phyloP scores from a whole-genome alignment of 2,113 vertebrate species.

The Trematomus loennbergii region DNA sequence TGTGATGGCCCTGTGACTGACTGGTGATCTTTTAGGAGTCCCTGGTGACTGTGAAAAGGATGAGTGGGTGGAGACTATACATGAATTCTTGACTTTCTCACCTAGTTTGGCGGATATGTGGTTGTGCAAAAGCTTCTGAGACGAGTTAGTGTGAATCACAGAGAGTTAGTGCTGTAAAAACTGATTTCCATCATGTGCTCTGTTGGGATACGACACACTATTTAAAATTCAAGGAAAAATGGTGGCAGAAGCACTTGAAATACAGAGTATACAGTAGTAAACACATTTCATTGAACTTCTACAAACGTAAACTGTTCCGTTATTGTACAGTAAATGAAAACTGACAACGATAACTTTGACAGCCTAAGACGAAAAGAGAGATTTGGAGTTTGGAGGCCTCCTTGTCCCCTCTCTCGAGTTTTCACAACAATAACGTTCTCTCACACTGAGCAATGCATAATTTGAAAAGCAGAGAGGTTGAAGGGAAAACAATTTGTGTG shows the following conservation, averaged over 20 bases:
- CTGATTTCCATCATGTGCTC: slow-evolving; percentile 50
- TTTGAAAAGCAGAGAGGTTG: slow-evolving; percentile 59
- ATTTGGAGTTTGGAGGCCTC: slow-evolving; percentile 59
- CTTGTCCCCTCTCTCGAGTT: slow-evolving; percentile 67
- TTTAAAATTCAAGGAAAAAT: slow-evolving; percentile 16
- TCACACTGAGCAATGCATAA: slow-evolving; percentile 45
- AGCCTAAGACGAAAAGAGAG: slow-evolving; percentile 68
- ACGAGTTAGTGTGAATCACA: slow-evolving; percentile 43
- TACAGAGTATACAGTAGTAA: slow-evolving; percentile 31
- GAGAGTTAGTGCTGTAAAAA: slow-evolving; percentile 35
- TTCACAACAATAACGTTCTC: slow-evolving; percentile 48
- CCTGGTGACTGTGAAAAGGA: slow-evolving; percentile 55
- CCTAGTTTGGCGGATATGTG: slow-evolving; percentile 40
- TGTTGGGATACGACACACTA: slow-evolving; percentile 47
- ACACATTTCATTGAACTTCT: slow-evolving; percentile 39
- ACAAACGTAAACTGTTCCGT: slow-evolving; percentile 51
- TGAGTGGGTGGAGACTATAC: slow-evolving; percentile 63
- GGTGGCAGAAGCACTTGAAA: slow-evolving; percentile 44
- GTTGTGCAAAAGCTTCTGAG: slow-evolving; percentile 52
- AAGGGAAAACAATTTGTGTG: slow-evolving; percentile 68
- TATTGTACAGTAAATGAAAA: slow-evolving; percentile 68
- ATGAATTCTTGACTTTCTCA: slow-evolving; percentile 54
- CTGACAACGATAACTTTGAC: slow-evolving; percentile 65
- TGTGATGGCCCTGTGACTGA: slow-evolving; percentile 51
- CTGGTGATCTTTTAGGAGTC: slow-evolving; percentile 55